Evolutionary conservation across 2,113 vertebrate species (phyloP).

Genomic region (Amblyornis subalaris): DNA sequence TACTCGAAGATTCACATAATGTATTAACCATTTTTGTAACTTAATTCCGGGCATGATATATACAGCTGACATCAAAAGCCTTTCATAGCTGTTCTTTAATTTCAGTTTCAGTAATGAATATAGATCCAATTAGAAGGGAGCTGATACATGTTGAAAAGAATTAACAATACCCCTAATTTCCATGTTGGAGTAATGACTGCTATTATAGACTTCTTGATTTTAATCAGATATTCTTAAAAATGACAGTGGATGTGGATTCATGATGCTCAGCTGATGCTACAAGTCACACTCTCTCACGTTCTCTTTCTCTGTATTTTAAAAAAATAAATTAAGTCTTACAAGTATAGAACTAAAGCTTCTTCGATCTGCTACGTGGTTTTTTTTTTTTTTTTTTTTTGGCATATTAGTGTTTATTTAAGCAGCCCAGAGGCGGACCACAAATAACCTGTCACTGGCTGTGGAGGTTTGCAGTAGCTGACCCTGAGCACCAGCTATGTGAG

Average conservation of each 20-base stretch:
- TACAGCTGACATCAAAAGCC: slow-evolving; percentile 25
- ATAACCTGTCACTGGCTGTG: not conserved
- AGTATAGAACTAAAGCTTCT: not conserved
- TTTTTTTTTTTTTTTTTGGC: not conserved
- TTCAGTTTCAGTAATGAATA: slow-evolving; percentile 34
- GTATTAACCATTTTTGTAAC: slow-evolving; percentile 2
- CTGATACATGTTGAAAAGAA: slow-evolving; percentile 10
- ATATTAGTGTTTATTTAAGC: not conserved
- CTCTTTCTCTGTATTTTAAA: not conserved
- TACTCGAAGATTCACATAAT: not conserved
- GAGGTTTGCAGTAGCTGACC: not conserved
- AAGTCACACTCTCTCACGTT: not conserved
- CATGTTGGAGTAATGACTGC: slow-evolving; percentile 43
- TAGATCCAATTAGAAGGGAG: slow-evolving; percentile 27
- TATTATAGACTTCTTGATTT: slow-evolving; percentile 45
- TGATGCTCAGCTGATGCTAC: not conserved
- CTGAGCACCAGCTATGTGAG: not conserved
- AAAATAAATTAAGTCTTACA: not conserved
- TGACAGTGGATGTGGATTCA: not conserved
- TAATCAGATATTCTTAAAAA: slow-evolving; percentile 42
- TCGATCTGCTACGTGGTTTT: rapidly evolving
- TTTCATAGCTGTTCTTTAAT: slow-evolving; percentile 41
- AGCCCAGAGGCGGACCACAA: not conserved
- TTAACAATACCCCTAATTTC: slow-evolving; percentile 39
- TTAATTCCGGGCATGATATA: slow-evolving; percentile 15